phyloP scores from a whole-genome alignment of 30 jellyfish, hydroid and myxozoan species.

The Hydractinia echinata region DNA sequence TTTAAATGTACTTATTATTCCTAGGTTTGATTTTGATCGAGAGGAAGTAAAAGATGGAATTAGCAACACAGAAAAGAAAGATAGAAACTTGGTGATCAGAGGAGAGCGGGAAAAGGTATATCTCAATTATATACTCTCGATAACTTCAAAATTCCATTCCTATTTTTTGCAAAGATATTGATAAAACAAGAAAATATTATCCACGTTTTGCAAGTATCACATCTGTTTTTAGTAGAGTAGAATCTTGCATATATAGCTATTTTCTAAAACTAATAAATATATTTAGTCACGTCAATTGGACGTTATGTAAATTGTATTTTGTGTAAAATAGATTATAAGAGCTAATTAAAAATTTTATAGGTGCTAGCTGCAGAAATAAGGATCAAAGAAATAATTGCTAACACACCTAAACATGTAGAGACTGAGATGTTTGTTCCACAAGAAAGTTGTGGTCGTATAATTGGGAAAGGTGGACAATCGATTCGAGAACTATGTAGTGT shows the following conservation, averaged over 20 bases:
- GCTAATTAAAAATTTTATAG: not conserved
- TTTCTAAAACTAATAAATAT: too few relatives aligned
- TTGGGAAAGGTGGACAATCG: slow-evolving; percentile 84
- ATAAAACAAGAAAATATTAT: too few relatives aligned
- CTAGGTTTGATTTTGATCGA: slow-evolving; percentile 1
- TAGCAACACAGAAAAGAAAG: slow-evolving; percentile 32
- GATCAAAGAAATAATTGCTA: slow-evolving; percentile 49
- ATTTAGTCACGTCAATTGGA: too few relatives aligned
- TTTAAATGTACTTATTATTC: too few relatives aligned
- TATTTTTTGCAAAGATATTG: too few relatives aligned
- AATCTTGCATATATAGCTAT: too few relatives aligned
- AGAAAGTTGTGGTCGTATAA: slow-evolving; percentile 66
- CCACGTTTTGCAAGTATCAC: too few relatives aligned
- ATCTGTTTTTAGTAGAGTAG: too few relatives aligned
- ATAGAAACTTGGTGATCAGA: slow-evolving; percentile 52
- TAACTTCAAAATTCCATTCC: too few relatives aligned
- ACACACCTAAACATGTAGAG: slow-evolving; percentile 38
- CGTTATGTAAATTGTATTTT: not conserved
- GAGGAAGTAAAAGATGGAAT: slow-evolving; percentile 1
- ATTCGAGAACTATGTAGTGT: slow-evolving; percentile 57
- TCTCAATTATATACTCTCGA: too few relatives aligned
- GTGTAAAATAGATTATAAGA: not conserved
- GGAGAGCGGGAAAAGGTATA: slow-evolving; percentile 58
- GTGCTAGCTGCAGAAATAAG: slow-evolving; percentile 60
- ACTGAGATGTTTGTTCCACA: slow-evolving; percentile 65